Evolutionary conservation across 2,797 vertebrate genomes (phyloP), one percentile per base, ranked within the genome.

Genomic region (Mareca penelope): DNA sequence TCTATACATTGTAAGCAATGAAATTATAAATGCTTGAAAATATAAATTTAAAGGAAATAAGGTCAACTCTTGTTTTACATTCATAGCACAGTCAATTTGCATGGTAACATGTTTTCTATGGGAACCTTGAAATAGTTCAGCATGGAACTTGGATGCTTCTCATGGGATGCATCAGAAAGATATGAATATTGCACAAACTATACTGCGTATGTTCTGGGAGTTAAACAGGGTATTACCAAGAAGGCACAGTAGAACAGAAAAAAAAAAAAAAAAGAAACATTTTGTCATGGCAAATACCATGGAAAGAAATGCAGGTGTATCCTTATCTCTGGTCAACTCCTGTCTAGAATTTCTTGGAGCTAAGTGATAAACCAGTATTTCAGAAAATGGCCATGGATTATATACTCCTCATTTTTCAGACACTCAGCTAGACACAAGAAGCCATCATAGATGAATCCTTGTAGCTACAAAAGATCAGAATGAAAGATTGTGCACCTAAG

Each of bases 1-100:
- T 6, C 11, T 29, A 10, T 29, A 80, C 3, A 18, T 9, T 59
- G 26, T 0, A 0, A 76, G 35, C 13, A 79, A 29, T 21, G 7
- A 76, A 69, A 50, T 57, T 83, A 68, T 23, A 84, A 90, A 84
- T 79, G 50, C 33, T 76, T 80, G 57, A n/a, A 40, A 64, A 64
- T 16, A 53, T 9, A 79, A 77, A 77, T 44, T 39, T 37, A 11
- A 72, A 72, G 42, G 28, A 77, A 15, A 64, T 7, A 69, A 76
- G 33, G 57, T 31, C 37, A 81, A 26, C 9, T 56, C n/a, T 59
- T 84, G 33, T 28, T 86, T 90, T 70, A 75, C 33, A 82, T 23
- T 65, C 61, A 40, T 23, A 29, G 44, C 44, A 80, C 26, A 61
- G 50, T 29, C 64, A 42, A 64, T 68, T 71, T 5, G 52, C 15